A percentile compares a stretch with the other conserved stretches of the same genome.
These are phyloP conservation scores for Labeo rohita DNA, from an alignment of 2,113 vertebrate species.

Conservation along the genomic window DNA sequence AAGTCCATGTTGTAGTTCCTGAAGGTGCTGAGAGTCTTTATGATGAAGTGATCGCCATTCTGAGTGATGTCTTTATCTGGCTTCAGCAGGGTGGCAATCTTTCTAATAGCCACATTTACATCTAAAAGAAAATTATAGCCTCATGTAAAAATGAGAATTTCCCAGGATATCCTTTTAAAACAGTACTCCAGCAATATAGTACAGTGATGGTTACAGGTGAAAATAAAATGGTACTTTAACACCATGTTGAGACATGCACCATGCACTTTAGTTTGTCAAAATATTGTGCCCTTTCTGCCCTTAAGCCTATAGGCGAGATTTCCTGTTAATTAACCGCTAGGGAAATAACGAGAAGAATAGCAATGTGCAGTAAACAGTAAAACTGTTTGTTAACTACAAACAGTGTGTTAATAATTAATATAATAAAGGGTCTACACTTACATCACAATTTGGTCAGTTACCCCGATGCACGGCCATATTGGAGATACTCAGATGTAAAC, in stretches of 20 bases:
- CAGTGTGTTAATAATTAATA: too few species aligned
- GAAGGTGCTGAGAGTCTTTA: constrained; percentile 94
- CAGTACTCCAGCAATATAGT: not conserved
- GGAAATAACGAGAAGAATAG: too few species aligned
- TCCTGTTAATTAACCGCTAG: too few species aligned
- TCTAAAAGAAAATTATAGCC: constrained; percentile 69
- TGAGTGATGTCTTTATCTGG: constrained; percentile 94
- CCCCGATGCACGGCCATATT: too few species aligned
- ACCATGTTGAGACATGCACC: not conserved
- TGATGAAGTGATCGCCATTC: constrained; percentile 88
- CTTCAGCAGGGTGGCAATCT: constrained; percentile 91
- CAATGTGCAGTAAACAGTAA: too few species aligned
- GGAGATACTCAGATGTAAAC: too few species aligned
- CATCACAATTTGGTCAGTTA: too few species aligned
- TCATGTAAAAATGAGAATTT: not conserved
- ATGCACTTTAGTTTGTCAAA: too few species aligned
- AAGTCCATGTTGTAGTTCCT: constrained; percentile 98
- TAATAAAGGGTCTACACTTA: too few species aligned
- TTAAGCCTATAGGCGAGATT: too few species aligned
- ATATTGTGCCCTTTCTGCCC: too few species aligned
- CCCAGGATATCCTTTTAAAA: not conserved
- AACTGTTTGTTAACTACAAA: too few species aligned
- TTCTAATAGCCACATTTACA: constrained; percentile 90
- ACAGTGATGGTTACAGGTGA: not conserved
- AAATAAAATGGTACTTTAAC: not conserved